Evolutionary conservation across 2,888 invertebrate genomes (phyloP).

Genomic region (Andrena minutula): DNA sequence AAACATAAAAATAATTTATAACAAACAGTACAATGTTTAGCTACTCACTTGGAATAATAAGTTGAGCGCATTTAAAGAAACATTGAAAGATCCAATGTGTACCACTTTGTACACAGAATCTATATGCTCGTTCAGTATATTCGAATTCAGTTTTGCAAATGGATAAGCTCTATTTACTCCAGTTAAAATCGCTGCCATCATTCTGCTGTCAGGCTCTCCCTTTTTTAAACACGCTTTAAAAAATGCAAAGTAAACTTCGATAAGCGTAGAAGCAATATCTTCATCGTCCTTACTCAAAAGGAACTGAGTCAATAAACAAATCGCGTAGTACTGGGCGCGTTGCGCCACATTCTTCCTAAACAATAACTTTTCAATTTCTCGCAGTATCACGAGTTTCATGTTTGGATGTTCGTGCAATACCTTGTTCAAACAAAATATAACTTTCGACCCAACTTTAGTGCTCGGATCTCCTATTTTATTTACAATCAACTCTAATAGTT

Average conservation of each 20-base stretch:
- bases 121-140: slow-evolving; percentile 88
- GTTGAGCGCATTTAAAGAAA: slow-evolving; percentile 87
- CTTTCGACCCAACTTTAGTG: slow-evolving; percentile 94
- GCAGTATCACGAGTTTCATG: slow-evolving; percentile 95
- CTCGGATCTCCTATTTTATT: slow-evolving; percentile 98
- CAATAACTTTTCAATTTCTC: slow-evolving; percentile 95
- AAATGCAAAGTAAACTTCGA: slow-evolving; percentile 97
- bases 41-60: slow-evolving; percentile 86
- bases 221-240: slow-evolving; percentile 96
- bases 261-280: slow-evolving; percentile 92
- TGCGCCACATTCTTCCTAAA: slow-evolving; percentile 94
- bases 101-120: slow-evolving; percentile 93
- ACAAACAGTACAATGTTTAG: slow-evolving; percentile 11
- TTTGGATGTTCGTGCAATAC: slow-evolving; percentile 94
- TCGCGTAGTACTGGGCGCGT: slow-evolving; percentile 96
- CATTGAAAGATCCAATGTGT: slow-evolving; percentile 91
- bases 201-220: slow-evolving; percentile 93
- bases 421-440: slow-evolving; percentile 93
- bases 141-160: slow-evolving; percentile 89
- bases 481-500: slow-evolving; percentile 92
- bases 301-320: slow-evolving; percentile 96
- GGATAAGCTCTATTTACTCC: slow-evolving; percentile 95
- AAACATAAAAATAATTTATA: slow-evolving; percentile 1
- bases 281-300: slow-evolving; percentile 90
- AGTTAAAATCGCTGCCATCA: slow-evolving; percentile 93